Base-by-base conservation (phyloP, 2,888 invertebrate genomes). In the Marronus borbonicus region DNA sequence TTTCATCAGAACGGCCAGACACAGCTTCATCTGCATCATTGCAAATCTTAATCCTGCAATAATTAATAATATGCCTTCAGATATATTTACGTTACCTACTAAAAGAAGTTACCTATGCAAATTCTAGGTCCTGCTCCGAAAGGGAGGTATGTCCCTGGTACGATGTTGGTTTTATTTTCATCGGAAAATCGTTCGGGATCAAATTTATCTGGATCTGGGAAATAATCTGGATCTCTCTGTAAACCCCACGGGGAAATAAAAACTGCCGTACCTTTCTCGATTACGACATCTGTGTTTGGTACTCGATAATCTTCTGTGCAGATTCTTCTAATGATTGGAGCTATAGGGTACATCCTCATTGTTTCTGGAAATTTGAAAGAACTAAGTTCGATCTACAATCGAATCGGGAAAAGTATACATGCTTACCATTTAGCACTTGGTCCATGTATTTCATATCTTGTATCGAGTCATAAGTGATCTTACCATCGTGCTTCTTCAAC, bases 371-470 rank as follows among this genome's bases (percentile, higher is more conserved):
- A 7, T 44, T 39, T 8, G 44, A 68, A 20, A 36, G 31, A 44
- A 44, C n/a, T 44, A 24, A 55, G 28, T 50, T 10, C 1, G 36
- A 24, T 52, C 14, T 58, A 20, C 17, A 49, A 24, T 44, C 0
- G 8, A 44, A 65, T 36, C 3, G 28, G 7, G 14, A 31, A 24
- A 17, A 14, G 10, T 39, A 7, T 44, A 8, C 0, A 44, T 2
- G 24, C 52, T 72, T 60, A 78, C 78, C 78, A 60, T 66, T 31
- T 8, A 79, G 17, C 24, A 83, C 84, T 80, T 84, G 84, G 14
- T 89, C 89, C 81, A 91, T 81, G 76, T 90, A 90, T 1, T 86
- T 86, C 89, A 91, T 88, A 28, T 89, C 88, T 52, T 85, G 85
- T 0, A 91, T 62, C 0, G 86, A 81, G 1, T 91, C 90, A 77